These are phyloP conservation scores for Salmo trutta DNA, from an alignment of 2,797 vertebrate species.

Conservation along the genomic window DNA sequence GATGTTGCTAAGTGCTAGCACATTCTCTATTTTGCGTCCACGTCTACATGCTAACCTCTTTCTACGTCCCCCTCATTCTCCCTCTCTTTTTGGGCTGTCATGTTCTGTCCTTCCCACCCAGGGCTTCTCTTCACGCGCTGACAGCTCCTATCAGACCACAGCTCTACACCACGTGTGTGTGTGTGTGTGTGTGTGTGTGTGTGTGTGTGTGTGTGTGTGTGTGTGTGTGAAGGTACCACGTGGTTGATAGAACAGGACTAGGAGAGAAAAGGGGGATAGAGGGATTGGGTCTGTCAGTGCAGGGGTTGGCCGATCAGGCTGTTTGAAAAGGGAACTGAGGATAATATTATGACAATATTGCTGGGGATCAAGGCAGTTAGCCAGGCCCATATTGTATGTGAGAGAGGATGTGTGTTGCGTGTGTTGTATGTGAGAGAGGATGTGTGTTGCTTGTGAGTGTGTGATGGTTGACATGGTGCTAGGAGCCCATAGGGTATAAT, in stretches of 20 bases:
- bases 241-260: not conserved
- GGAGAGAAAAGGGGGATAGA: not conserved
- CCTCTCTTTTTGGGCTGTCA: not conserved
- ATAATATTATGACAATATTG: constrained; percentile 40
- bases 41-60: not conserved
- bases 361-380: constrained; percentile 33
- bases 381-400: constrained; percentile 2
- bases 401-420: not conserved
- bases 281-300: constrained; percentile 10
- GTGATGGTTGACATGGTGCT: not conserved
- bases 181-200: not conserved
- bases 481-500: constrained; percentile 1
- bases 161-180: not conserved
- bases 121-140: not conserved
- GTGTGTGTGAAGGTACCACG: not conserved
- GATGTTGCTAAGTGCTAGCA: not conserved
- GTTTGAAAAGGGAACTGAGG: constrained; percentile 34
- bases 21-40: not conserved
- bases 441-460: not conserved
- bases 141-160: not conserved
- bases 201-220: no score
- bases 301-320: not conserved
- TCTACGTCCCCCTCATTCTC: not conserved
- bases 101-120: not conserved
- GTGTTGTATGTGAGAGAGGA: not conserved